Conservation (phyloP, 2,113 vertebrate species). For the Aptenodytes forsteri region DNA sequence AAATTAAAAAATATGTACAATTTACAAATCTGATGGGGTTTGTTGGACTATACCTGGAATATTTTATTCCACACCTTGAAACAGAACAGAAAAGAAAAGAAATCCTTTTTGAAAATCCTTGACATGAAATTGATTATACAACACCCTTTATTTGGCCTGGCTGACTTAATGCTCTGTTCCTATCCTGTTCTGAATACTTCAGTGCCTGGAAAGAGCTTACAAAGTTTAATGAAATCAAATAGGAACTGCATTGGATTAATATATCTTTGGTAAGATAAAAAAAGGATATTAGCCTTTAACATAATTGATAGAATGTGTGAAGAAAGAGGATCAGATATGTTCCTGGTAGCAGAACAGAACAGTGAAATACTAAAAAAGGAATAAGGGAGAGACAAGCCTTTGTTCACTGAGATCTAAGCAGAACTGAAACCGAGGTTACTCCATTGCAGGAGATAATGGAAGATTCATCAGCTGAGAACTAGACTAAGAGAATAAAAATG, state of each 20-base stretch:
- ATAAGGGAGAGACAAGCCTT: not conserved
- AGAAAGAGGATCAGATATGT: not conserved
- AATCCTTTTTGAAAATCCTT: not conserved
- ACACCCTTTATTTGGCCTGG: not conserved
- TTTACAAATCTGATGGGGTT: not conserved
- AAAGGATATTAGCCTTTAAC: not conserved
- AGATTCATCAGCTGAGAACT: not conserved
- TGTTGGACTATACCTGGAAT: not conserved
- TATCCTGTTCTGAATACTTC: not conserved
- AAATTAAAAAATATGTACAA: fast-evolving
- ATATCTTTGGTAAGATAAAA: not conserved
- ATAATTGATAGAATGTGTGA: not conserved
- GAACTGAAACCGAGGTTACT: not conserved
- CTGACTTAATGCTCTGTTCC: not conserved
- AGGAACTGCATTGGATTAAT: fast-evolving
- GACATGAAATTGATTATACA: not conserved
- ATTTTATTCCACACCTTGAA: not conserved
- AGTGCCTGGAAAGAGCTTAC: not conserved
- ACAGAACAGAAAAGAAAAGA: not conserved
- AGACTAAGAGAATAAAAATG: not conserved
- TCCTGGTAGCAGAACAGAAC: not conserved
- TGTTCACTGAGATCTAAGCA: not conserved
- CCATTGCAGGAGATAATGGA: not conserved
- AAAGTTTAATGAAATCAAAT: not conserved
- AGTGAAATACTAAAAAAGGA: not conserved